phyloP scores from a whole-genome alignment of 2,113 vertebrate species.

The Bubo scandiacus region DNA sequence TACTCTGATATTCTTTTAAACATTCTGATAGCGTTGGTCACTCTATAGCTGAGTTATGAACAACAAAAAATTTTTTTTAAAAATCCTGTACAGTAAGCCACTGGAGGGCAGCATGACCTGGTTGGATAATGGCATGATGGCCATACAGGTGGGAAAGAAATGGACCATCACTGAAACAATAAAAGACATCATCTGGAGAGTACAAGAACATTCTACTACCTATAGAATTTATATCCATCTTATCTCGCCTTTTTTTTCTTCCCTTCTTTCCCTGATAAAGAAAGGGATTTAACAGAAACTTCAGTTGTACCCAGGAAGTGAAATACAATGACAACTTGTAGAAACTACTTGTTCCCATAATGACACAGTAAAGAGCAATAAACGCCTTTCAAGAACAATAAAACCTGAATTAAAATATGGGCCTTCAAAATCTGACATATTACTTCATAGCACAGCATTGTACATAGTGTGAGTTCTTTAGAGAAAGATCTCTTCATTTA shows the following conservation, averaged over 20 bases:
- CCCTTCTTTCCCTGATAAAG: neutral
- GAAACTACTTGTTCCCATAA: slow-evolving; percentile 26
- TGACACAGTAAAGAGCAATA: slow-evolving; percentile 38
- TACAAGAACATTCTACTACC: neutral
- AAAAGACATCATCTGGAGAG: neutral
- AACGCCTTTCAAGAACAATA: slow-evolving; percentile 21
- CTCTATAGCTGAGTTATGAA: neutral
- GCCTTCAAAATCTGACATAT: slow-evolving; percentile 1
- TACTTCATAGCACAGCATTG: neutral
- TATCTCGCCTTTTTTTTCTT: neutral
- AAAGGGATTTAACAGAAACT: neutral
- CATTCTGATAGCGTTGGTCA: neutral
- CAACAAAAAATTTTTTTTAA: neutral
- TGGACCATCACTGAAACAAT: neutral
- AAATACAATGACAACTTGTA: slow-evolving; percentile 24
- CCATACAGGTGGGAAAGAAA: neutral
- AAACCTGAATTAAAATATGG: slow-evolving; percentile 33
- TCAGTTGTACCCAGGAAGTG: neutral
- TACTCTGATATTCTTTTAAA: neutral
- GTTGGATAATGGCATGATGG: neutral
- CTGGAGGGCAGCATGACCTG: slow-evolving; percentile 53
- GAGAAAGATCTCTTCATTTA: slow-evolving; percentile 1
- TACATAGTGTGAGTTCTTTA: neutral
- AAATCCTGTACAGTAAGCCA: neutral
- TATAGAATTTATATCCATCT: neutral